A percentile compares a stretch with the other conserved stretches of the same genome.
These are phyloP conservation scores for Drosophila sulfurigaster DNA, from an alignment of 1,140 invertebrate species.

Conservation along the genomic window DNA sequence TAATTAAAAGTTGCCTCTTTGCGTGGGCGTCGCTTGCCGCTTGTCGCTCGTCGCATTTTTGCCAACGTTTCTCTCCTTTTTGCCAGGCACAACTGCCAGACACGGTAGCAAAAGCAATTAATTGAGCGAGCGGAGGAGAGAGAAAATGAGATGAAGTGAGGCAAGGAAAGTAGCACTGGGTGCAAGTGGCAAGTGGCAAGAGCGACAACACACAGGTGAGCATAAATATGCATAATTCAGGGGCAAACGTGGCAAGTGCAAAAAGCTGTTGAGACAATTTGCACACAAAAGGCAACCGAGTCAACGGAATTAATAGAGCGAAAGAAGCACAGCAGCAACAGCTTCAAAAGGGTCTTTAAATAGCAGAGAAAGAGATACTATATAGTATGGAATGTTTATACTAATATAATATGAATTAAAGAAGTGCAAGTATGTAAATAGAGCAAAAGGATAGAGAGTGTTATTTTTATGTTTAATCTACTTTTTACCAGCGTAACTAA, in stretches of 20 bases:
- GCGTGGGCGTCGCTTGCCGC: conserved; percentile 38
- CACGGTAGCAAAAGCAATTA: conserved; percentile 70
- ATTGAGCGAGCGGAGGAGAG: conserved; percentile 38
- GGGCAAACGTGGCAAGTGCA: conserved; percentile 26
- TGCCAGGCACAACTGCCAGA: conserved; percentile 10
- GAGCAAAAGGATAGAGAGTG: too few species aligned
- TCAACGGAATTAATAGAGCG: conserved; percentile 39
- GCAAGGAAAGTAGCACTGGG: not conserved
- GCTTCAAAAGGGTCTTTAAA: conserved; percentile 17
- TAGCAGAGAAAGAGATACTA: not conserved
- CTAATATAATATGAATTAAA: not conserved
- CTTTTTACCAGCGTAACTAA: too few species aligned
- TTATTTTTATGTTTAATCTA: too few species aligned
- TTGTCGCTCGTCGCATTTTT: conserved; percentile 28
- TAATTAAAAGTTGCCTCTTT: conserved; percentile 69
- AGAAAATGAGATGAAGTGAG: not conserved
- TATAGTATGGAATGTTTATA: not conserved
- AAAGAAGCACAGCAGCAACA: conserved; percentile 14
- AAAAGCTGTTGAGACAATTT: conserved; percentile 42
- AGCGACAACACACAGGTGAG: conserved; percentile 53
- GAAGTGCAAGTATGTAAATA: too few species aligned
- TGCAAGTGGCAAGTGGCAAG: conserved; percentile 20
- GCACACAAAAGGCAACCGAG: conserved; percentile 26
- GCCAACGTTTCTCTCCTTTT: conserved; percentile 24
- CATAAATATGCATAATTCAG: conserved; percentile 77